Base-by-base conservation (phyloP, 2,797 vertebrate genomes). In the Sebastes glaucus region DNA sequence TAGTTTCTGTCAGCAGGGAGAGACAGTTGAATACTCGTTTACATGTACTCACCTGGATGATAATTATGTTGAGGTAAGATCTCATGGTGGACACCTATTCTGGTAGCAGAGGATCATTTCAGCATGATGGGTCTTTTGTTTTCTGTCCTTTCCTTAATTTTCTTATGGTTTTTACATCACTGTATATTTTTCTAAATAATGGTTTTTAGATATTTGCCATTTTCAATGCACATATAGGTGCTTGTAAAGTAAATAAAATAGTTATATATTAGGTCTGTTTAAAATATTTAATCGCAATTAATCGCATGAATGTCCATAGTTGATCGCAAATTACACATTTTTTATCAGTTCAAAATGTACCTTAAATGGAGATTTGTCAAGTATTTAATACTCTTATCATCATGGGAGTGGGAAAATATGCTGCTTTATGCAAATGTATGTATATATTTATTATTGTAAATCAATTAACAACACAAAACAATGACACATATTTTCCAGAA, bases 41-140 rank as follows among this genome's bases (percentile, higher is more conserved):
- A 61, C 4, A 64, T 71, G 10, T 33, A n/a, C 30, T 56, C 42
- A 74, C 81, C 25, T 57, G 16, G 13, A 53, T 56, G 11, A 33
- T 78, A 71, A 90, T 89, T 30, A 74, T 4, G 11, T 63, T 49
- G 9, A 72, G 3, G 22, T 30, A 62, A 80, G 71, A 68, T 68
- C 14, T 35, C 62, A 60, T 6, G 30, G 30, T 33, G 60, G 6
- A 64, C n/a, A 35, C 22, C 3, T 82, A 42, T 77, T 65, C 16
- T 32, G 30, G 25, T 30, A 7, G 23, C 33, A 55, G 60, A 63
- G 4, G 33, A 22, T 66, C 1, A 46, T 66, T 66, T 60, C 13
- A 30, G 23, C 38, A 38, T 56, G 18, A n/a, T 13, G 11, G 6
- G 8, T 52, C 49, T 20, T 52, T n/a, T 52, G 49, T 52, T 20